Base-by-base conservation (phyloP, 2,113 vertebrate genomes). In the Tricholaema leucomelas region DNA sequence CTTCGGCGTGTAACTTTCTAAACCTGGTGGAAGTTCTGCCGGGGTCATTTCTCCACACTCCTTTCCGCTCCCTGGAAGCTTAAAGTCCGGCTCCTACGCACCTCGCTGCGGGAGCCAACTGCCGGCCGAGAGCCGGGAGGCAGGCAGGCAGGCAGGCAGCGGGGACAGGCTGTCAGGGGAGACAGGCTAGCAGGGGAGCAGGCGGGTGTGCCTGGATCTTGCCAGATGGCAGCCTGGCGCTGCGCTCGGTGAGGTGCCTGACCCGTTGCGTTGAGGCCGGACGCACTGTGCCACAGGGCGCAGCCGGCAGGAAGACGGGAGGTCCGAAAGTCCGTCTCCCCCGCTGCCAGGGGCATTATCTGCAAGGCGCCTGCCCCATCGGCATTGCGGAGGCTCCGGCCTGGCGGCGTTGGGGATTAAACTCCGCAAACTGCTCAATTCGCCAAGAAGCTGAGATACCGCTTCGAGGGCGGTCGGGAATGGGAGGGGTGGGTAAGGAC, bases 31-130 rank as follows among this genome's bases (percentile, higher is more conserved):
- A 15, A 7, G 42, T 2, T 12, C n/a, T 10, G 11, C 30, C 5
- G 7, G 4, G 6, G n/a, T 5, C 2, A 0, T 3, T 3, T 5
- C 9, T 3, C 56, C 35, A 3, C 18, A 8, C 35, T 38, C 10
- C 13, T 5, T 18, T 12, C 17, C 35, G 10, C 3, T 3, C 36
- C 28, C 17, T 3, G 6, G 6, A 6, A 25, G 33, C 36, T 35
- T 20, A 8, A 14, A 56, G 44, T 35, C 8, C 56, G 0, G 15
- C 38, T 56, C 48, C 12, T 10, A 2, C 16, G 5, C 2, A 8
- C 33, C 50, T 33, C 5, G 25, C 60, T 40, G 24, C 52, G 30
- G 75, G 8, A 12, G 23, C 50, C 58, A 12, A 10, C 24, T 18
- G 71, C 28, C 11, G 70, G 4, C 27, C 44, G 24, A 30, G 27